A percentile compares a stretch with the other conserved stretches of the same genome.
These are phyloP conservation scores for Triplophysa siluroides DNA, from an alignment of 2,113 vertebrate species.

Conservation along the genomic window DNA sequence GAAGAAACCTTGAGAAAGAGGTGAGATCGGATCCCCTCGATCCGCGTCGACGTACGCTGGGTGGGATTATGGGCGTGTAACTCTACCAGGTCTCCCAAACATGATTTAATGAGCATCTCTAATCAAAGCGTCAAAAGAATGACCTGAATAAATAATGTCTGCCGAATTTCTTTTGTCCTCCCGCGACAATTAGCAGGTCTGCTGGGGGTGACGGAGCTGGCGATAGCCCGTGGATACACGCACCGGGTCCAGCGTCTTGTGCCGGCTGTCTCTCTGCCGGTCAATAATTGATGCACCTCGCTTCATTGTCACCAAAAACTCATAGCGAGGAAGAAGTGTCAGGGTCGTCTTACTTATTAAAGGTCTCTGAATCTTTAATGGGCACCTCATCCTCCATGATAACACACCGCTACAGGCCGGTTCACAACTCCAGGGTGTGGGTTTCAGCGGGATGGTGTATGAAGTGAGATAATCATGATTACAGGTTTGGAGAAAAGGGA, in stretches of 20 bases:
- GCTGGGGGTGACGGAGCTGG: not conserved
- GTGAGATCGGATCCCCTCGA: not conserved
- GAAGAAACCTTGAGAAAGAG: constrained; percentile 20
- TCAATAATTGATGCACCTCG: constrained; percentile 75
- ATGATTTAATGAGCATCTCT: constrained; percentile 30
- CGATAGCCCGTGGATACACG: constrained; percentile 20
- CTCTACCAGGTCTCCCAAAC: constrained; percentile 28
- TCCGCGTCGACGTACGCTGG: not conserved
- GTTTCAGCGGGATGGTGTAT: not conserved
- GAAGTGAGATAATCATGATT: not conserved
- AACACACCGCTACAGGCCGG: constrained; percentile 37
- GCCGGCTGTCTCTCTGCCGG: constrained; percentile 55
- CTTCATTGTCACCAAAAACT: constrained; percentile 77
- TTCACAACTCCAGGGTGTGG: constrained; percentile 1
- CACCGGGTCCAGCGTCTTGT: constrained; percentile 33
- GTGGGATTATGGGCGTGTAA: constrained; percentile 42
- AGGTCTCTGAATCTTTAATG: constrained; percentile 78
- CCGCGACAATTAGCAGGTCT: constrained; percentile 44
- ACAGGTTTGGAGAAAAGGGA: constrained; percentile 13
- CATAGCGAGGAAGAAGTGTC: constrained; percentile 72
- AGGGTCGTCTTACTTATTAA: constrained; percentile 79
- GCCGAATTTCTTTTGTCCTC: constrained; percentile 52
- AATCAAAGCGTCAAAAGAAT: constrained; percentile 30
- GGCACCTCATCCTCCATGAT: constrained; percentile 62
- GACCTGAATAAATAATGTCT: constrained; percentile 43